Conservation (phyloP, 2,113 vertebrate genomes). For the Saccopteryx bilineata region DNA sequence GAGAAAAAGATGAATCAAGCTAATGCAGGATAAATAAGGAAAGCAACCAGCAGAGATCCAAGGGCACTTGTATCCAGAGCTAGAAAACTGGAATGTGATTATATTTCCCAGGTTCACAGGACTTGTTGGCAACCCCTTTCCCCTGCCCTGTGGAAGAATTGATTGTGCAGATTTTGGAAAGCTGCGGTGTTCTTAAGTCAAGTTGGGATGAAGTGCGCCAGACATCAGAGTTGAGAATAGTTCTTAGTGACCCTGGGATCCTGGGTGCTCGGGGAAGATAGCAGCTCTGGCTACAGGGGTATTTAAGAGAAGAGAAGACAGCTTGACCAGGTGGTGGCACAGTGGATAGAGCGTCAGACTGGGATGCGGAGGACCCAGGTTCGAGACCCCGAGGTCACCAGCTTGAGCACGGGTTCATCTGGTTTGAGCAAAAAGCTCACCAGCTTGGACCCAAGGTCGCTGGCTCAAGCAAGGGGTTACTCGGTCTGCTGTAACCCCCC, state of each 20-base stretch:
- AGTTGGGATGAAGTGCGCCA: not conserved
- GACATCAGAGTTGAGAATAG: conserved; percentile 31
- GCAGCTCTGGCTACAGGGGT: not conserved
- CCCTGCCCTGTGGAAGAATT: not conserved
- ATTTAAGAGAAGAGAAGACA: not conserved
- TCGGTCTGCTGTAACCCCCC: too few relatives aligned
- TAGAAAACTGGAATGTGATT: not conserved
- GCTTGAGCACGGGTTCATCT: too few relatives aligned
- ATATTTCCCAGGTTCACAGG: not conserved
- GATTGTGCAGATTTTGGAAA: conserved; percentile 43
- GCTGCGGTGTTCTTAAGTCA: conserved; percentile 28
- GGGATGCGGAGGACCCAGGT: too few relatives aligned
- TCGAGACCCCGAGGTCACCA: too few relatives aligned
- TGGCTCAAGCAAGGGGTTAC: too few relatives aligned
- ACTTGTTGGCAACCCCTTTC: not conserved
- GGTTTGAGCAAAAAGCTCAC: too few relatives aligned
- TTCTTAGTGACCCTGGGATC: conserved; percentile 24
- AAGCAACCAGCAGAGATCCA: not conserved
- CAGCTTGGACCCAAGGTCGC: too few relatives aligned
- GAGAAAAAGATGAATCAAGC: not conserved
- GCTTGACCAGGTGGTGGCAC: too few relatives aligned
- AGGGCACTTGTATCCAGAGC: not conserved
- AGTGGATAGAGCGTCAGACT: too few relatives aligned
- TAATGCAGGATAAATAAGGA: not conserved
- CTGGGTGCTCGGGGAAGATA: not conserved